Base-by-base conservation (phyloP, 2,888 invertebrate genomes). In the Spisula subtruncata region DNA sequence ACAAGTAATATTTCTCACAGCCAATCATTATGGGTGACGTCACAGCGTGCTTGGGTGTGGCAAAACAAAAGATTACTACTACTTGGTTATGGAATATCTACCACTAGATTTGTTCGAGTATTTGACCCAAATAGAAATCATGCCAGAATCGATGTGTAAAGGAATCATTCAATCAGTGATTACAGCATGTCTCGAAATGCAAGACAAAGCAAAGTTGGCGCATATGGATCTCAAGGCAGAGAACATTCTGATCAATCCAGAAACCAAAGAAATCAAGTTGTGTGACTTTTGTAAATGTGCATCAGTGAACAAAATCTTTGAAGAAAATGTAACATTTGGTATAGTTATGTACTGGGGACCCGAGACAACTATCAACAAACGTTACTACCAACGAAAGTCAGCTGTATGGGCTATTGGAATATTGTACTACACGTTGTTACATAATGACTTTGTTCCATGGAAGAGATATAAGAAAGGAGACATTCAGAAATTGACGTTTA, bases 191-290 rank as follows among this genome's bases (percentile, higher is more conserved):
- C 12, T 66, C 4, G 75, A 48, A 16, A 84, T 84, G 84, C 71
- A 81, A 18, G 51, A 75, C 25, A 48, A 71, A 5, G 41, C 29
- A 5, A 29, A 35, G 25, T 4, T 71, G 41, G n/a, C 46, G 18
- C 84, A 71, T n/a, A 84, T 84, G 84, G 84, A 84, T 46, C 2
- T 84, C 0, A 84, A 84, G 48, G 25, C 35, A 25, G 84, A 84
- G 16, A 84, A 84, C 48, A 48, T 84, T 8, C 48, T 84, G n/a
- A 84, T 84, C 20, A 48, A 84, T 75, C 84, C 84, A 2, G 1
- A 48, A 5, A 84, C 84, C 14, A 20, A 41, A 20, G 84, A 84
- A 14, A 29, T 84, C 25, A 66, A 75, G n/a, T 25, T 84, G 5
- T 84, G 84, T 29, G 84, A 84, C 46, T 84, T 84, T 48, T 35